Evolutionary conservation across 2,113 vertebrate species (phyloP), one percentile per base, ranked within the genome.

Genomic region (Pyxicephalus adspersus): DNA sequence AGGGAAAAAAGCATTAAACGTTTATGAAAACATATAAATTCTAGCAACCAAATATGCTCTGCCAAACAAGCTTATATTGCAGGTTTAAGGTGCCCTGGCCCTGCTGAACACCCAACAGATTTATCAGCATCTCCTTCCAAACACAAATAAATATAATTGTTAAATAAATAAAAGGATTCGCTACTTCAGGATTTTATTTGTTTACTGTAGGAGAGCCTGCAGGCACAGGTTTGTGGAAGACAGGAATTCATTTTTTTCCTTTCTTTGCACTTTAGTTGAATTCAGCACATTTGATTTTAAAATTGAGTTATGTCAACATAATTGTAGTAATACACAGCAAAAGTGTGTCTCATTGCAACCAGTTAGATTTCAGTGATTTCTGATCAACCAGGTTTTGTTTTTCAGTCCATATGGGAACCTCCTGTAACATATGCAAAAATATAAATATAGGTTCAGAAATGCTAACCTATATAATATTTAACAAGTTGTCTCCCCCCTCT

Each of bases 1-100:
- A 84, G 86, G 84, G 83, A 87, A 86, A 87, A 83, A 84, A 87
- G 73, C 83, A 83, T 26, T 79, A 85, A 81, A 85, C 83, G 81
- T 85, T 86, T 86, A 73, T 83, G 74, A 85, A 84, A 2, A 83
- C 74, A 89, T 88, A 86, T 84, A 89, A 89, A 87, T 87, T 86
- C 73, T 80, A 34, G 45, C 68, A 74, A 76, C 80, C 85, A 85
- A 84, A 77, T 76, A 87, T 6, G 23, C 67, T 83, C 76, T 67
- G 68, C 85, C 89, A 89, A 86, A 87, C 87, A 65, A 81, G 61
- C 80, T 55, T 65, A 75, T 74, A 65, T 79, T 84, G 83, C 86
- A 78, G 75, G 45, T 83, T 90, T 89, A 87, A 86, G 83, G 86
- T 85, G 64, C 28, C 60, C 64, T 61, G 6, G 13, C 29, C 19